A percentile compares a stretch with the other conserved stretches of the same genome.
Evolutionary conservation across 1,140 invertebrate species (phyloP).

Genomic region (Caerostris extrusa): DNA sequence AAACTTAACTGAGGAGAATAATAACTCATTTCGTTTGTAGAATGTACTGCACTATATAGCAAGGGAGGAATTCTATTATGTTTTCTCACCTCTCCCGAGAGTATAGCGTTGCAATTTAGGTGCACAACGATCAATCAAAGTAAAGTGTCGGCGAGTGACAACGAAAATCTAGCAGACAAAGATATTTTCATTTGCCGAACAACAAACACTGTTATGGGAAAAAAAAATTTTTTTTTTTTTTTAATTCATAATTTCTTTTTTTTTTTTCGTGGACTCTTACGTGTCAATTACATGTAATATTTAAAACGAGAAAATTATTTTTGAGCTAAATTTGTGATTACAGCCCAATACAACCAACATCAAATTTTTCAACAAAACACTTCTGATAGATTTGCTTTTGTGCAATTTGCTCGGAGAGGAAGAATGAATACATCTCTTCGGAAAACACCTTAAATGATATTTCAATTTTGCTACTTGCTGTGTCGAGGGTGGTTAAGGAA

Average conservation of each 20-base stretch:
- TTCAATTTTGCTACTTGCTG: conserved; percentile 28
- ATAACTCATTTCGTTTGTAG: not conserved
- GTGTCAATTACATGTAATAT: not conserved
- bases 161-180: not conserved
- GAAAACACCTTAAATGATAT: conserved; percentile 36
- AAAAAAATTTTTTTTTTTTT: not conserved
- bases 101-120: not conserved
- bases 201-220: not conserved
- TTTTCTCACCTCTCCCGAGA: not conserved
- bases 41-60: not conserved
- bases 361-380: not conserved
- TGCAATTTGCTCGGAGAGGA: not conserved
- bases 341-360: not conserved
- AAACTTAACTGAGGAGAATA: not conserved
- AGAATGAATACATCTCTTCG: not conserved
- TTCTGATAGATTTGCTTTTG: not conserved
- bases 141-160: conserved; percentile 11
- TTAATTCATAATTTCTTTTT: not conserved
- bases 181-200: not conserved
- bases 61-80: not conserved
- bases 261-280: not conserved
- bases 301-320: not conserved
- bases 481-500: conserved; percentile 6
- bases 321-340: not conserved
- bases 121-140: not conserved